Base-by-base conservation (phyloP, 2,113 vertebrate species). In the Aegithalos caudatus region DNA sequence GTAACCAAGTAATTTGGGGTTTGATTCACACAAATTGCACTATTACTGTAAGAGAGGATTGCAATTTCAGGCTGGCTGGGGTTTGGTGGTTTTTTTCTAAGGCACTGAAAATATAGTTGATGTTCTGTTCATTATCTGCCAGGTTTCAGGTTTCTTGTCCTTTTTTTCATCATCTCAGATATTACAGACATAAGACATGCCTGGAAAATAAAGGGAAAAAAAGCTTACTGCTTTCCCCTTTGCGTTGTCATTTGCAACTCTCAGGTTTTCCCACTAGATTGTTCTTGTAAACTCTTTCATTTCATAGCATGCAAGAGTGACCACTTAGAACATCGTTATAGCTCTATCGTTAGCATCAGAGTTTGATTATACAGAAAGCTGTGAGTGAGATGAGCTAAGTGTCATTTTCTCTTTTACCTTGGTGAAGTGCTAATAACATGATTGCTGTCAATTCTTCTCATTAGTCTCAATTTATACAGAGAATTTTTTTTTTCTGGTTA, bases 1-100 rank as follows among this genome's bases (percentile, higher is more conserved):
- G 97, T 97, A 96, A 96, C 94, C 85, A 92, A 97, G 94, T 97
- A 97, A 97, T 96, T 96, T 93, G 38, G 74, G 95, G 90, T 96
- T 97, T 96, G 92, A 97, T 94, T 98, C 96, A 96, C 88, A 79
- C 81, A 96, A 95, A 95, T 95, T 95, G 82, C 67, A 58, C 82
- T 97, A 81, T 97, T 97, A 97, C 97, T 94, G 66, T 95, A 92
- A 94, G 84, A 94, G 94, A 92, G 61, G 51, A 89, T 95, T 95
- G 79, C 88, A 67, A 88, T 96, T 95, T 97, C 89, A 96, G 92
- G 72, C 88, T 94, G 96, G 93, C 86, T 88, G 48, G 8, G 62
- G 54, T 83, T 74, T 51, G 23, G 23, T 61, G 81, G 45, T 25
- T 56, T 86, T 78, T 96, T 86, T 74, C 61, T 58, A 90, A 96